These are phyloP conservation scores for Stictonetta naevosa DNA, from an alignment of 2,113 vertebrate species.

Conservation along the genomic window DNA sequence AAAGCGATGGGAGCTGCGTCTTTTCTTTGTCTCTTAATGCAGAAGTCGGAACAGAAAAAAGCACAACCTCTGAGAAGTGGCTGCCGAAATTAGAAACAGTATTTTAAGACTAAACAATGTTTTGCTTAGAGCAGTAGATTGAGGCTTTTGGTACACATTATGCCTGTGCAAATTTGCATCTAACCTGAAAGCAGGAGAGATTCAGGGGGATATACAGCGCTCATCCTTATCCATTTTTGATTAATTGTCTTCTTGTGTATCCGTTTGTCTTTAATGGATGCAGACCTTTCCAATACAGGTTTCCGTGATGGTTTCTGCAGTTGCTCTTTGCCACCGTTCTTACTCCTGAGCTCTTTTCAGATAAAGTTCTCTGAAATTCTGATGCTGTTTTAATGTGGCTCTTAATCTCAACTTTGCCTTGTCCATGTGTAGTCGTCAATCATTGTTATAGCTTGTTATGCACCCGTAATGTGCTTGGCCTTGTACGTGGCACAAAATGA, in stretches of 20 bases:
- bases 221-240: neutral
- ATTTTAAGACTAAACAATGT: neutral
- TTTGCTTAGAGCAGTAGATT: neutral
- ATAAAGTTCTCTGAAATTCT: slow-evolving; percentile 30
- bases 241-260: neutral
- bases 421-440: slow-evolving; percentile 27
- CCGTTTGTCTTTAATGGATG: neutral
- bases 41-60: neutral
- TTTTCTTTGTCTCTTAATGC: neutral
- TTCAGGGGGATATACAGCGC: neutral
- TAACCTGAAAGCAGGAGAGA: neutral
- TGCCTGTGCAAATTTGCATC: neutral
- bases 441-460: slow-evolving; percentile 47
- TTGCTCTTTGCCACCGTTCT: neutral
- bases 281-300: neutral
- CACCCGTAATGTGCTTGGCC: slow-evolving; percentile 37
- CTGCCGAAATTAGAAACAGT: neutral
- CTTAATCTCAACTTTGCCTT: slow-evolving; percentile 47
- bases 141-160: neutral
- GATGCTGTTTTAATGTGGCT: slow-evolving; percentile 38
- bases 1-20: neutral
- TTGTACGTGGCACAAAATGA: slow-evolving; percentile 22
- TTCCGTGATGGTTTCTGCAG: neutral
- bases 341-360: neutral
- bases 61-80: neutral